These are phyloP conservation scores for Mesorhabditis belari DNA, from an alignment of 2,888 invertebrate species.

Conservation along the genomic window DNA sequence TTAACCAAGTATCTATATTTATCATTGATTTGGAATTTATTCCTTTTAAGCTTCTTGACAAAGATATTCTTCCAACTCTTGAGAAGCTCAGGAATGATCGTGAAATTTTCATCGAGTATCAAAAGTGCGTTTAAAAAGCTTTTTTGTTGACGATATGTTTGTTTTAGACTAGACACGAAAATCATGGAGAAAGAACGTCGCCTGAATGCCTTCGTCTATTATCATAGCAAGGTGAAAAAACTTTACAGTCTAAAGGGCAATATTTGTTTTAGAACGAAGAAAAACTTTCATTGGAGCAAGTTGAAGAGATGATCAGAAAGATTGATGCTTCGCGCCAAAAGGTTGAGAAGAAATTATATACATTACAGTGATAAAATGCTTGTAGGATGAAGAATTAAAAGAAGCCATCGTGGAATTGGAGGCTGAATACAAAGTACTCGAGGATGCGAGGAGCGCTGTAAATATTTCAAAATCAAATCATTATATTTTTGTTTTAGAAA, in stretches of 20 bases:
- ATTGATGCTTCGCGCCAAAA: too few species aligned
- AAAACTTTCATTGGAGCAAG: too few species aligned
- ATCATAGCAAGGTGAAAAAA: not conserved
- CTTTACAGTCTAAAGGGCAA: too few species aligned
- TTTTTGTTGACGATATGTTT: not conserved
- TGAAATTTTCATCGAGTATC: conserved; percentile 60
- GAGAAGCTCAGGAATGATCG: conserved; percentile 78
- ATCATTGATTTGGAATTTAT: not conserved
- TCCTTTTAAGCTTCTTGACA: conserved; percentile 58
- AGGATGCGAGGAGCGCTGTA: not conserved
- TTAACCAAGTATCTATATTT: conserved; percentile 53
- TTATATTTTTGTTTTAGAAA: not conserved
- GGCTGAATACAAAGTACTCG: not conserved
- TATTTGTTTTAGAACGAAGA: too few species aligned
- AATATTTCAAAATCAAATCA: not conserved
- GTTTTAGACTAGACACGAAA: not conserved
- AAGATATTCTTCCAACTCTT: conserved; percentile 84
- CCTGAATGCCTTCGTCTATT: conserved; percentile 5
- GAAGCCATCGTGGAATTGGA: not conserved
- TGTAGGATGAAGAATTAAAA: not conserved
- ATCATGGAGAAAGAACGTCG: conserved; percentile 2
- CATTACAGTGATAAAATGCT: too few species aligned
- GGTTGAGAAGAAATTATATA: not conserved
- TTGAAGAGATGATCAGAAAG: too few species aligned
- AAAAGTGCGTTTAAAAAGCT: conserved; percentile 2